A percentile compares a stretch with the other conserved stretches of the same genome.
phyloP scores from a whole-genome alignment of 2,113 vertebrate species.

The Baryphthengus martii region DNA sequence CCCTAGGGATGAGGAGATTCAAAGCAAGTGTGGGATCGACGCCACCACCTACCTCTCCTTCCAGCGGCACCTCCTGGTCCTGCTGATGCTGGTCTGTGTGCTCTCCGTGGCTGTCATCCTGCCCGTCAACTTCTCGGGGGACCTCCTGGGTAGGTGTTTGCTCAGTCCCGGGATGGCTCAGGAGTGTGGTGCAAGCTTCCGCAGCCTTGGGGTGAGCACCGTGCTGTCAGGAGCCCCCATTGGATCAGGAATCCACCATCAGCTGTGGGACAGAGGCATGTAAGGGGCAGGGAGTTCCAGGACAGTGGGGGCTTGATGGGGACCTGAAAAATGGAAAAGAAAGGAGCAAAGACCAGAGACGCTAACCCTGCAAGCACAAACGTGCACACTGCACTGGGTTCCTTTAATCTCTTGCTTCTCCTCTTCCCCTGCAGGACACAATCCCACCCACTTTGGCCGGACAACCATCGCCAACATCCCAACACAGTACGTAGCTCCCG shows the following conservation, averaged over 20 bases:
- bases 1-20: slow-evolving; percentile 89
- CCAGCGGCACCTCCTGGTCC: slow-evolving; percentile 92
- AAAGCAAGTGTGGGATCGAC: slow-evolving; percentile 92
- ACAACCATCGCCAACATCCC: slow-evolving; percentile 93
- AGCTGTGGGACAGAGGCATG: background rate
- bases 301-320: background rate
- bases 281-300: background rate
- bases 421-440: slow-evolving; percentile 77
- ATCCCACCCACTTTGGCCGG: slow-evolving; percentile 89
- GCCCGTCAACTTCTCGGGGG: slow-evolving; percentile 92
- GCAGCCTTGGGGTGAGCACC: background rate
- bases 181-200: background rate
- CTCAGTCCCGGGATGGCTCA: background rate
- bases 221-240: background rate
- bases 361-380: background rate
- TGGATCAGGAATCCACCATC: background rate
- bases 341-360: background rate
- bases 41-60: slow-evolving; percentile 94
- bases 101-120: slow-evolving; percentile 91
- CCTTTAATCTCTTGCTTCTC: background rate
- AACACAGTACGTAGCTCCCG: slow-evolving; percentile 80
- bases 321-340: background rate
- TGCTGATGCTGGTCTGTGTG: slow-evolving; percentile 85
- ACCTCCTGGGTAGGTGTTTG: slow-evolving; percentile 83
- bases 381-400: background rate